Evolutionary conservation across 2,888 invertebrate genomes (phyloP), one percentile per base, ranked within the genome.

Genomic region (Pristionchus entomophagus): DNA sequence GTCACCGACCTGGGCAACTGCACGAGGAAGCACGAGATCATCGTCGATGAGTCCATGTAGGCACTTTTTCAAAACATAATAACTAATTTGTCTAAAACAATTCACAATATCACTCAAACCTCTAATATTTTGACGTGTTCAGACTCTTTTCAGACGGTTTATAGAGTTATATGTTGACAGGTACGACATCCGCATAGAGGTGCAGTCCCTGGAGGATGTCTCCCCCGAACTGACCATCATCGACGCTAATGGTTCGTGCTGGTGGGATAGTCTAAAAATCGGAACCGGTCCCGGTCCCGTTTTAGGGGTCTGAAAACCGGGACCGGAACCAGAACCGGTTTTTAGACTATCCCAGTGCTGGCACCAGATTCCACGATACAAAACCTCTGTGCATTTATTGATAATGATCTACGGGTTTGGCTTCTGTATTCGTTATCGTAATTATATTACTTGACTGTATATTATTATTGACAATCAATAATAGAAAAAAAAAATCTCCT

Each of bases 21-120:
- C 82, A 85, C 87, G 38, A 86, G 87, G 49, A 56, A 53, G 0
- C 87, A 89, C 82, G 84, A 88, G 22, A 84, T 89, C 26, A 81
- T 89, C 38, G 87, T 91, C 38, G 91, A 91, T 45, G 90, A 91
- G 62, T 86, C 89, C 2, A 86, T 91, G 88, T 87, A 26, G 38
- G 85, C 8, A 59, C 4, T 59, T 6, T 45, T 87, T n/a, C 86
- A 88, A n/a, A 77, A 86, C 86, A 14, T 86, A 89, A 29, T 83
- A 87, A 73, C 3, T 91, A 17, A 8, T 29, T 59, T 14, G 4
- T 29, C 17, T 59, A 59, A 59, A 26, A 22, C 22, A 51, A 51
- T 51, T 10, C 4, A 0, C 14, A 51, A 51, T 22, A 51, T 22
- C 19, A 19, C 17, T 5, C 22, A 22, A 22, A 4, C 22, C 22